These are phyloP conservation scores for Tursiops truncatus DNA, from an alignment of 2,113 vertebrate species.

Conservation along the genomic window DNA sequence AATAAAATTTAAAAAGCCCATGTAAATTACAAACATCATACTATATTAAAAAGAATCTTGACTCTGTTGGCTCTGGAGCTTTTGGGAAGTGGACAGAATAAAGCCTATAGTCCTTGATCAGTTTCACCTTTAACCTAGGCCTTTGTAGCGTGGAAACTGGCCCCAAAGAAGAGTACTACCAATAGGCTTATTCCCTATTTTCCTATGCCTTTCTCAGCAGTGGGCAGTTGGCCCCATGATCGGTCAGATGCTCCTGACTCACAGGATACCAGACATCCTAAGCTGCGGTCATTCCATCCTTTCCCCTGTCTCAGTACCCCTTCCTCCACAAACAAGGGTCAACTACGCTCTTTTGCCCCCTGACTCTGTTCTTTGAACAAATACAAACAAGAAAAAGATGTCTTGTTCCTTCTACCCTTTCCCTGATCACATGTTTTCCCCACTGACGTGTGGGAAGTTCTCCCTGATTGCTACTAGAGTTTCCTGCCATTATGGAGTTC, in stretches of 20 bases:
- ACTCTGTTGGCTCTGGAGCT: background rate
- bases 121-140: background rate
- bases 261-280: background rate
- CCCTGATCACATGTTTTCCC: background rate
- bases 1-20: no score
- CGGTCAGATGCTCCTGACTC: constrained; percentile 67
- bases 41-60: background rate
- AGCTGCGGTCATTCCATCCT: constrained; percentile 45
- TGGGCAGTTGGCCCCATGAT: background rate
- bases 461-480: background rate
- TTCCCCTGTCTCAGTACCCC: background rate
- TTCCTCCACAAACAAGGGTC: background rate
- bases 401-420: background rate
- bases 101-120: background rate
- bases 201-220: background rate
- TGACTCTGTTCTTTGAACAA: constrained; percentile 16
- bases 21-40: background rate
- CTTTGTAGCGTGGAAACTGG: background rate
- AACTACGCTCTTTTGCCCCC: background rate
- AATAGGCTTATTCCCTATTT: background rate
- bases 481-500: constrained; percentile 66
- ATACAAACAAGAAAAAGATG: background rate
- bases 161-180: background rate
- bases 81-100: background rate
- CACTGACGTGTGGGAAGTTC: constrained; percentile 27